Base-by-base conservation (phyloP, 2,888 invertebrate species). In the Rutpela maculata region DNA sequence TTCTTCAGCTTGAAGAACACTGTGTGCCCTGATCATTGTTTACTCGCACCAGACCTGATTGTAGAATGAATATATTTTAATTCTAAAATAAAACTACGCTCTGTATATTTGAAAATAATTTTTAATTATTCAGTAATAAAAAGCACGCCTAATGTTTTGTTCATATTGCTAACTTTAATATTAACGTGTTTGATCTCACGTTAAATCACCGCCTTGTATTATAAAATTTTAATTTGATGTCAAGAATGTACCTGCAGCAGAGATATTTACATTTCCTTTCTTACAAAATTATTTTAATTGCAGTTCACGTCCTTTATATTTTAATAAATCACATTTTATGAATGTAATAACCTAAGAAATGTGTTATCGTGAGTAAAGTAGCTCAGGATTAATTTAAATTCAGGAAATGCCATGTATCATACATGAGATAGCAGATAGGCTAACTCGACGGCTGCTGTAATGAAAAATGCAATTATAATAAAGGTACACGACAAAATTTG, bases 401-500 rank as follows among this genome's bases (percentile, higher is more conserved):
- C 77, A 70, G 77, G 71, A 74, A 70, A 74, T 62, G 77, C 59
- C 66, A 74, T 75, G 71, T 70, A 77, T 77, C 69, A 77, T 74
- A 69, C 77, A 69, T 66, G 71, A 75, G 75, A 75, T 60, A 63
- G 63, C 18, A 69, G 65, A 50, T 35, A 43, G 67, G 75, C 65
- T n/a, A 38, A 19, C 79, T 75, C 79, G 71, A 71, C 82, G 75
- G 78, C 81, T 78, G 81, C 78, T 80, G 77, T 85, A 85, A 84
- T 84, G 82, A 86, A 86, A 86, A 86, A 85, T 83, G 83, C 83
- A 85, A 86, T 86, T 86, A 86, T 86, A 86, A 85, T 86, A 86
- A 84, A 85, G 84, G 86, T 84, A 83, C 82, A 84, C 81, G 83
- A 75, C 74, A 71, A 81, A 86, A 87, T 87, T 87, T 87, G 86